phyloP scores from a whole-genome alignment of 2,888 invertebrate genomes.

The Nycteola revayana region DNA sequence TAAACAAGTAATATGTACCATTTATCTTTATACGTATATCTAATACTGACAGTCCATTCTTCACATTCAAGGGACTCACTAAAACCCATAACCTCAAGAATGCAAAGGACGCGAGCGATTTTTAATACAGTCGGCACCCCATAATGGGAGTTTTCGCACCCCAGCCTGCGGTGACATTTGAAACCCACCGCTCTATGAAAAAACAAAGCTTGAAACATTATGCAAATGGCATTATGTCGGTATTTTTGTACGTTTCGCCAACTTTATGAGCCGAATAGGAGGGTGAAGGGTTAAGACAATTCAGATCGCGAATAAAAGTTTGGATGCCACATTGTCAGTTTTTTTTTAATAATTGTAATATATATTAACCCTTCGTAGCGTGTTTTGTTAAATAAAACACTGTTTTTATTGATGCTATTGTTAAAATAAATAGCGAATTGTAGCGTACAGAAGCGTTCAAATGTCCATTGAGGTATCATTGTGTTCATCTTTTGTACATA shows the following conservation, averaged over 20 bases:
- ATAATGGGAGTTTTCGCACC: constrained; percentile 77
- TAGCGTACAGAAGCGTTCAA: constrained; percentile 12
- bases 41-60: constrained; percentile 23
- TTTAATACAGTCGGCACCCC: constrained; percentile 77
- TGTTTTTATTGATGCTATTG: constrained; percentile 28
- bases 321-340: constrained; percentile 60
- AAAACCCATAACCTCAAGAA: constrained; percentile 75
- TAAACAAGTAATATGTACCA: constrained; percentile 20
- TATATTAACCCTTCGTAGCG: constrained; percentile 27
- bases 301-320: constrained; percentile 57
- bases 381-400: constrained; percentile 26
- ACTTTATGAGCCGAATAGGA: constrained; percentile 77
- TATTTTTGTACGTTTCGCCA: constrained; percentile 77
- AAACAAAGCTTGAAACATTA: constrained; percentile 79
- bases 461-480: constrained; percentile 9
- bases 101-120: constrained; percentile 74
- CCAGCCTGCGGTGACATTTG: constrained; percentile 79
- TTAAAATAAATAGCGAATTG: constrained; percentile 15
- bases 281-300: constrained; percentile 77
- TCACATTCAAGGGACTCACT: constrained; percentile 38
- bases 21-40: constrained; percentile 14
- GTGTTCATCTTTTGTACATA: constrained; percentile 1
- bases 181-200: constrained; percentile 75
- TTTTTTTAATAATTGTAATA: constrained; percentile 51
- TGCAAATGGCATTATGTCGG: constrained; percentile 80